Evolutionary conservation across 2,797 vertebrate species (phyloP).

Genomic region (Salmo trutta): DNA sequence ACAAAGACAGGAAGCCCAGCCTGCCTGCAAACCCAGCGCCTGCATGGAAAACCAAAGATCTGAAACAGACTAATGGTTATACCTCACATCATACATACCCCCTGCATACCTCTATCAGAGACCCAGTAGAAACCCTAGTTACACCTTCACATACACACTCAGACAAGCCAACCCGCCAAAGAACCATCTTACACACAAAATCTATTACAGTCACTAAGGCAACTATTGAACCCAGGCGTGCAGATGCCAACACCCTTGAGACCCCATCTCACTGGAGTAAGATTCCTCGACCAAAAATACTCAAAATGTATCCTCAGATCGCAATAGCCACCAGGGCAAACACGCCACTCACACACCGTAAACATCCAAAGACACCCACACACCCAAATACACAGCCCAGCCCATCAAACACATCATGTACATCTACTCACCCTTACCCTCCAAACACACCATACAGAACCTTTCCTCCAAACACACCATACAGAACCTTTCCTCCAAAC

Average conservation of each 20-base stretch:
- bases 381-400: slow-evolving; percentile 33
- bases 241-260: background rate
- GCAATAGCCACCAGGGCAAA: slow-evolving; percentile 56
- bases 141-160: slow-evolving; percentile 29
- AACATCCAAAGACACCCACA: slow-evolving; percentile 27
- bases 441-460: no score
- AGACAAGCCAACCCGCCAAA: slow-evolving; percentile 18
- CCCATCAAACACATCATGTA: background rate
- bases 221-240: slow-evolving; percentile 54
- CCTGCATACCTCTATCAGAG: background rate
- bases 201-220: slow-evolving; percentile 59
- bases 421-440: background rate
- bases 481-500: slow-evolving; percentile 38
- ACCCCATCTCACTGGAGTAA: slow-evolving; percentile 15
- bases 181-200: slow-evolving; percentile 47
- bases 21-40: slow-evolving; percentile 37
- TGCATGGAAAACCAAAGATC: slow-evolving; percentile 39
- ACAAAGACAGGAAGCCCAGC: slow-evolving; percentile 37
- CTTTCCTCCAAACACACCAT: slow-evolving; percentile 18
- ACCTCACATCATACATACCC: slow-evolving; percentile 56
- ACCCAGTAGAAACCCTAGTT: slow-evolving; percentile 32
- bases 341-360: slow-evolving; percentile 6
- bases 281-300: slow-evolving; percentile 36
- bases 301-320: slow-evolving; percentile 53
- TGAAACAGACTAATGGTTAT: slow-evolving; percentile 23